These are phyloP conservation scores for Papilio dardanus DNA, from an alignment of 1,140 invertebrate genomes.

Conservation along the genomic window DNA sequence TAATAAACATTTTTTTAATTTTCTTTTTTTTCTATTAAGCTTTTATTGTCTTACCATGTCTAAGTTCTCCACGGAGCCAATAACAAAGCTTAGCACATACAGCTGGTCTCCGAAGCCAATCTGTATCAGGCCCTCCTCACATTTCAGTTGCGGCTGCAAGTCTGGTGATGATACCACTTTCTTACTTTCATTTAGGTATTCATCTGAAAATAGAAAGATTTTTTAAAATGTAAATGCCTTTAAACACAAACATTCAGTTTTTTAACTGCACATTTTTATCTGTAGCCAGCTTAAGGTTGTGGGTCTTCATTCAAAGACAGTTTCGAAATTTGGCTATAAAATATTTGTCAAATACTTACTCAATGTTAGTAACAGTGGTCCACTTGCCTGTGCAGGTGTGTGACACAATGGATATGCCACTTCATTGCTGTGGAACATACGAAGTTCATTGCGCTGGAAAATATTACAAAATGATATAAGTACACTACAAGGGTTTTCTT, in stretches of 20 bases:
- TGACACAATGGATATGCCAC: constrained; percentile 56
- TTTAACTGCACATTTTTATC: no score
- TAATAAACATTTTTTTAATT: no score
- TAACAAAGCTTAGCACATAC: constrained; percentile 68
- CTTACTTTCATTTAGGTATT: constrained; percentile 73
- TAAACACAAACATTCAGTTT: not conserved
- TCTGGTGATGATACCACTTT: constrained; percentile 61
- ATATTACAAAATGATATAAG: constrained; percentile 35
- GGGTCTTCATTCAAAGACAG: no score
- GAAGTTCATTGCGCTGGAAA: constrained; percentile 72
- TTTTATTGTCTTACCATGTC: constrained; percentile 73
- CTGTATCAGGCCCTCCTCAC: constrained; percentile 73
- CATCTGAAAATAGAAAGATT: no score
- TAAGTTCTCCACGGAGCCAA: constrained; percentile 69
- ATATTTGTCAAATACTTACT: constrained; percentile 54
- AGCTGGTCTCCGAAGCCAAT: constrained; percentile 63
- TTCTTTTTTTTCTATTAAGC: no score
- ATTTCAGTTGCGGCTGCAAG: constrained; percentile 62
- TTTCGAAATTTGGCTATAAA: no score
- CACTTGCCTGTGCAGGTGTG: constrained; percentile 41
- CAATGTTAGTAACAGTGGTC: constrained; percentile 56
- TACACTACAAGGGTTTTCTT: not conserved
- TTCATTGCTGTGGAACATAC: constrained; percentile 75
- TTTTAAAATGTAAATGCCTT: no score
- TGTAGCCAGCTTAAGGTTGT: no score